These are phyloP conservation scores for Perodicticus potto DNA, from an alignment of 2,797 vertebrate species.

Conservation along the genomic window DNA sequence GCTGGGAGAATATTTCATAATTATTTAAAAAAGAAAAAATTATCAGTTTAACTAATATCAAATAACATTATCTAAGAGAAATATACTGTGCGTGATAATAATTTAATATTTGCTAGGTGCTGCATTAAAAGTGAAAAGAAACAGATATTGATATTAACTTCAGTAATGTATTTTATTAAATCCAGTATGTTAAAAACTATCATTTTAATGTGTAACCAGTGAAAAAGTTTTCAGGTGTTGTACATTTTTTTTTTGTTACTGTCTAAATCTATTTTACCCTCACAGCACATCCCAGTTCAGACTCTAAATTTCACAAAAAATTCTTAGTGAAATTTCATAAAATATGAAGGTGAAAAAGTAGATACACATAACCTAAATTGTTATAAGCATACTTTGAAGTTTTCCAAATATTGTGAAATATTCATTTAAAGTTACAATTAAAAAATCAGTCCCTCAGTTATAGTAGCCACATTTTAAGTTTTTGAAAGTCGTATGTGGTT, in stretches of 20 bases:
- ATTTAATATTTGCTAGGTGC: background rate
- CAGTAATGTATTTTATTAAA: background rate
- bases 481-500: background rate
- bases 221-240: background rate
- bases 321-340: background rate
- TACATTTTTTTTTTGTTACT: background rate
- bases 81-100: too few species aligned
- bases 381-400: background rate
- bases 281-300: background rate
- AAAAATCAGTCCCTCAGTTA: background rate
- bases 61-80: too few species aligned
- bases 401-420: background rate
- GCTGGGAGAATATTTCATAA: background rate
- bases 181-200: background rate
- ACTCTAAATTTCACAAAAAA: background rate
- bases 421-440: slow-evolving; percentile 1
- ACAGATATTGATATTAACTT: background rate
- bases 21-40: background rate
- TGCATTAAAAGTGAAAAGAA: background rate
- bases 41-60: background rate
- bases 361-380: background rate
- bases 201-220: background rate
- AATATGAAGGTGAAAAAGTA: background rate
- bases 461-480: background rate
- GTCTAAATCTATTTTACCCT: background rate